Conservation (phyloP, 2,797 vertebrate genomes). For the Orestias chungarensis region DNA sequence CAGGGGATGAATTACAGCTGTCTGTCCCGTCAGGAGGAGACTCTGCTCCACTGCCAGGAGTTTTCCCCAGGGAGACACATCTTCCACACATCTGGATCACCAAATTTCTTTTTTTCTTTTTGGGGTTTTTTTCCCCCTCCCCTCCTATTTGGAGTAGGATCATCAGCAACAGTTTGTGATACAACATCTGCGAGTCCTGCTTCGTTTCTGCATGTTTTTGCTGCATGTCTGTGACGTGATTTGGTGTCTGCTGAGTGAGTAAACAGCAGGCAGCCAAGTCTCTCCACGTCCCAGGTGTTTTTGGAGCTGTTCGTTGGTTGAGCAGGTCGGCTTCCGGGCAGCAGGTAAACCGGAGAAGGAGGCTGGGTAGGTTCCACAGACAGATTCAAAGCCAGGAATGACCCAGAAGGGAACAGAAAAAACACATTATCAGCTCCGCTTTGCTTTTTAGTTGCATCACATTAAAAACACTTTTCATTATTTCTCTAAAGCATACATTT, state of each 20-base stretch:
- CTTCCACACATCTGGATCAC: constrained; percentile 64
- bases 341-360: constrained; percentile 54
- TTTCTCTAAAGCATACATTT: constrained; percentile 48
- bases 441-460: constrained; percentile 2
- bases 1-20: constrained; percentile 60
- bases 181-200: constrained; percentile 47
- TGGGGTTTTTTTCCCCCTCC: neutral
- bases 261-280: constrained; percentile 46
- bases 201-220: constrained; percentile 30
- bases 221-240: constrained; percentile 14
- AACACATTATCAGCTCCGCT: constrained; percentile 4
- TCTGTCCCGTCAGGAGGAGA: constrained; percentile 50
- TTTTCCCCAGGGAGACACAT: constrained; percentile 56
- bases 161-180: constrained; percentile 50
- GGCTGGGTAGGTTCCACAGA: constrained; percentile 24
- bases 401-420: constrained; percentile 14
- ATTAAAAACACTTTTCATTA: neutral
- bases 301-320: constrained; percentile 23
- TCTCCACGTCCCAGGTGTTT: constrained; percentile 54
- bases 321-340: constrained; percentile 64
- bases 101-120: constrained; percentile 15
- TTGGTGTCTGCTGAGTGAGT: constrained; percentile 49
- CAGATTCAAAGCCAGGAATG: constrained; percentile 14
- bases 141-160: constrained; percentile 20
- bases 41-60: constrained; percentile 46